Evolutionary conservation across 2,113 vertebrate genomes (phyloP), one percentile per base, ranked within the genome.

Genomic region (Tachycineta bicolor): DNA sequence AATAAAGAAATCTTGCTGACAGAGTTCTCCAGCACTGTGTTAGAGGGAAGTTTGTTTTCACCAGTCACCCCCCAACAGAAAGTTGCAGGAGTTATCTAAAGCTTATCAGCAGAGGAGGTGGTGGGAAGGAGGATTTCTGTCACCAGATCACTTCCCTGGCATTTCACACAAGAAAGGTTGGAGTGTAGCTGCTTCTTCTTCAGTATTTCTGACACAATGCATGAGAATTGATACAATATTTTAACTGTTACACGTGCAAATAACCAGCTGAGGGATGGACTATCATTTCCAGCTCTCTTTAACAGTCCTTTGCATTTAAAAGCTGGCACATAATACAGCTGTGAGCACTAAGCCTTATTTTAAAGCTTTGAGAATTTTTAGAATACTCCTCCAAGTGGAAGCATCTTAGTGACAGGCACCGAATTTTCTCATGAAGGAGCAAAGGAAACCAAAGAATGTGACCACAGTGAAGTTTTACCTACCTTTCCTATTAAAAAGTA

Each of bases 401-500:
- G 47, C 53, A 60, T 37, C 58, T 56, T 16, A 28, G 56, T 22
- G n/a, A 70, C 49, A 79, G 52, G 33, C 50, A 86, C 18, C 53
- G 24, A 8, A 7, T 41, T 29, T 55, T 39, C 75, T 43, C 44
- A 71, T 29, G 24, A 60, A 14, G 39, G 33, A 75, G 59, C 18
- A 69, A 44, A 50, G 23, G 43, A 69, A 87, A 43, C 6, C 20
- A 63, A 33, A 56, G 39, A 34, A 53, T 69, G 16, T 0, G 10
- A 73, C 46, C 26, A 71, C 52, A 73, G n/a, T 53, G 63, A 71
- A 18, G 62, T 58, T 93, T 75, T 46, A 94, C 87, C 97, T 98
- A 99, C 99, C 99, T 99, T 99, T 98, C 99, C 99, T 98, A 99
- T 99, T 96, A 99, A 99, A 98, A 99, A 99, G 98, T 99, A 99